Evolutionary conservation across 2,888 invertebrate species (phyloP).

Genomic region (Ptycholaimellus sp.): DNA sequence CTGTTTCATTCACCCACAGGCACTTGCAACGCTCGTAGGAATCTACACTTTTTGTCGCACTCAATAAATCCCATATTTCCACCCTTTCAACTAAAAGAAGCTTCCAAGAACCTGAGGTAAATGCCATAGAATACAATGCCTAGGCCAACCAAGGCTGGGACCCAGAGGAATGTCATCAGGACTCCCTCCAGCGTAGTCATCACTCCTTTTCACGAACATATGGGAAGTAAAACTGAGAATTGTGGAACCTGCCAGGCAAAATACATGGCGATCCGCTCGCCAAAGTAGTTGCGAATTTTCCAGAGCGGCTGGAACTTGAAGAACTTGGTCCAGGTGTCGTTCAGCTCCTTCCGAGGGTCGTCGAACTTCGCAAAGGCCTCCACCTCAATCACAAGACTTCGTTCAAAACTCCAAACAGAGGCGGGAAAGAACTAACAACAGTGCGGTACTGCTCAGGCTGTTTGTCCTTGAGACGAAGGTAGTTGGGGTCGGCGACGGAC

Average conservation of each 20-base stretch:
- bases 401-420: too few species aligned
- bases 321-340: constrained; percentile 22
- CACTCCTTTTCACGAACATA: too few species aligned
- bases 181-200: too few species aligned
- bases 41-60: too few species aligned
- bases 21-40: not conserved
- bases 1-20: not conserved
- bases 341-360: constrained; percentile 11
- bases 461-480: constrained; percentile 3
- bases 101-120: too few species aligned
- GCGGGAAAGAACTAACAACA: not conserved
- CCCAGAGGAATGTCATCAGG: constrained; percentile 24
- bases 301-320: constrained; percentile 27
- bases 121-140: too few species aligned
- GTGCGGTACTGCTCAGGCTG: not conserved
- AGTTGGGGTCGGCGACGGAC: constrained; percentile 10
- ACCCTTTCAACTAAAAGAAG: too few species aligned
- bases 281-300: constrained; percentile 29
- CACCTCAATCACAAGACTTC: too few species aligned
- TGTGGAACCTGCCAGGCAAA: constrained; percentile 31
- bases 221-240: too few species aligned
- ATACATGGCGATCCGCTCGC: constrained; percentile 28
- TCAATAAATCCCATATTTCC: too few species aligned
- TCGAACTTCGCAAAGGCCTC: not conserved
- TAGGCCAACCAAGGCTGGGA: constrained; percentile 27